Conservation (phyloP, 2,888 invertebrate species). For the Pedicia rivosa region DNA sequence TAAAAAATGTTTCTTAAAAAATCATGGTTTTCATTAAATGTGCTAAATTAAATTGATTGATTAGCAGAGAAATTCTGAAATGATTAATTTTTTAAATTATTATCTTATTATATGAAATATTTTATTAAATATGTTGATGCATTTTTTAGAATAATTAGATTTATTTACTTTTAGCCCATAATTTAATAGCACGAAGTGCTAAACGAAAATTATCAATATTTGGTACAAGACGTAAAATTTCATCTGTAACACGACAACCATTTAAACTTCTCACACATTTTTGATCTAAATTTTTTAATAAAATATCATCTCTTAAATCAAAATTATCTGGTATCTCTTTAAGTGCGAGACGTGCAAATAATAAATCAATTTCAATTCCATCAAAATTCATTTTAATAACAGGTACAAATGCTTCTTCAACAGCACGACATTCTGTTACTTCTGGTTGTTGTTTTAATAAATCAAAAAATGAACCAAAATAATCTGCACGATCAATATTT, state of each 20-base stretch:
- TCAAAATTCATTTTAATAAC: conserved; percentile 99
- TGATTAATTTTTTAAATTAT: not conserved
- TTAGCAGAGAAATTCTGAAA: too few relatives aligned
- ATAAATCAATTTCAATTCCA: conserved; percentile 96
- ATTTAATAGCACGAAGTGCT: conserved; percentile 84
- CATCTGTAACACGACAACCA: conserved; percentile 97
- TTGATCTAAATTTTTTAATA: conserved; percentile 88
- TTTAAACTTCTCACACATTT: conserved; percentile 94
- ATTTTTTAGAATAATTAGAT: conserved; percentile 1
- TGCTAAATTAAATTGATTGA: too few relatives aligned
- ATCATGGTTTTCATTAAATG: too few relatives aligned
- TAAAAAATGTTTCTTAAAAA: too few relatives aligned
- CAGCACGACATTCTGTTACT: conserved; percentile 70
- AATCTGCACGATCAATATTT: conserved; percentile 85
- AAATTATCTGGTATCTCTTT: conserved; percentile 85
- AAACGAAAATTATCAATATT: conserved; percentile 87
- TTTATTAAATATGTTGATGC: conserved; percentile 2
- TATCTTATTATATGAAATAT: not conserved
- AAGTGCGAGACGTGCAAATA: conserved; percentile 89
- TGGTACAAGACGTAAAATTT: conserved; percentile 90
- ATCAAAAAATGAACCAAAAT: conserved; percentile 91
- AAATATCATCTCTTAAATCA: conserved; percentile 77
- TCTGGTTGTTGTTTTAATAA: conserved; percentile 73
- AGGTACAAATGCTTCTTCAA: conserved; percentile 98
- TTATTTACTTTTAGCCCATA: conserved; percentile 92